phyloP scores from a whole-genome alignment of 2,888 invertebrate genomes.

The Phlogophora meticulosa region DNA sequence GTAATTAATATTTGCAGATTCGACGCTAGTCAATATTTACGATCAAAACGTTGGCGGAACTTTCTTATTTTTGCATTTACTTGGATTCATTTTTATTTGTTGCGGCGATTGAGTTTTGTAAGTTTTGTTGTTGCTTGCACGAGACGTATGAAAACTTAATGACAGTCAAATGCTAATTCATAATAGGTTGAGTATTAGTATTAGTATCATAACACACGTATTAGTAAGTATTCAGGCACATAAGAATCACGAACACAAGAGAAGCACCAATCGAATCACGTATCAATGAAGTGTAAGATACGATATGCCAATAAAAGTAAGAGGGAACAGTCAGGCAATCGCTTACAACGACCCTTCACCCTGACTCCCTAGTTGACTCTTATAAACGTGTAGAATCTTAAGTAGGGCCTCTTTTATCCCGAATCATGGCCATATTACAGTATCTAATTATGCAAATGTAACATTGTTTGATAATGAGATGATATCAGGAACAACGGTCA shows the following conservation, averaged over 20 bases:
- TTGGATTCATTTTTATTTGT: not conserved
- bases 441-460: slow-evolving; percentile 54
- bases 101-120: not conserved
- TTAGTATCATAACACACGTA: too few relatives aligned
- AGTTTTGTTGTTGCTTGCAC: not conserved
- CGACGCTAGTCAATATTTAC: slow-evolving; percentile 1
- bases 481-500: slow-evolving; percentile 37
- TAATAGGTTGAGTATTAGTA: too few relatives aligned
- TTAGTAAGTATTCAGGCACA: too few relatives aligned
- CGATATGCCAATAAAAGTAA: slow-evolving; percentile 51
- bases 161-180: too few relatives aligned
- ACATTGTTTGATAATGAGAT: slow-evolving; percentile 44
- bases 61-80: not conserved
- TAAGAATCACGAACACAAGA: not conserved
- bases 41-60: not conserved
- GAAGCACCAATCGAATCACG: slow-evolving; percentile 33
- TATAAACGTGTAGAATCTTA: slow-evolving; percentile 49
- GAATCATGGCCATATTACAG: slow-evolving; percentile 45
- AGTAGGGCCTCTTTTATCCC: slow-evolving; percentile 36
- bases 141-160: too few relatives aligned
- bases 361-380: slow-evolving; percentile 36
- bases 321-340: slow-evolving; percentile 24
- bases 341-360: slow-evolving; percentile 24
- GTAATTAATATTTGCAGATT: slow-evolving; percentile 5
- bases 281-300: slow-evolving; percentile 36